Evolutionary conservation across 2,797 vertebrate genomes (phyloP).

Genomic region (Sardinella longiceps): DNA sequence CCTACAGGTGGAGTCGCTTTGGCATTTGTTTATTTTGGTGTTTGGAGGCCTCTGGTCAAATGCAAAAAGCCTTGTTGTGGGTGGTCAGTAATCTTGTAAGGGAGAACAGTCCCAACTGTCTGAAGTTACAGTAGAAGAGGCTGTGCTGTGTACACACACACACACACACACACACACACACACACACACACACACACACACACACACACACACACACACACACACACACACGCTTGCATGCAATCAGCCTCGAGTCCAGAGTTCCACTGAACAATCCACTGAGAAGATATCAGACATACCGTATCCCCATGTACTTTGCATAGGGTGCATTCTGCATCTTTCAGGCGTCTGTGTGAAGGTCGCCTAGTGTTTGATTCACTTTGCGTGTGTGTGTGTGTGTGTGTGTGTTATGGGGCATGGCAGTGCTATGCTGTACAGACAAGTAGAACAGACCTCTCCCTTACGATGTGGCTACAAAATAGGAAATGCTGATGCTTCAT

Average conservation of each 20-base stretch:
- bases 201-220: too few species aligned
- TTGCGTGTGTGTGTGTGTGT: neutral
- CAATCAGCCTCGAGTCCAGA: neutral
- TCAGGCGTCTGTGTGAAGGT: neutral
- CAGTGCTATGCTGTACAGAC: neutral
- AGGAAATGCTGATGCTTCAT: conserved; percentile 5
- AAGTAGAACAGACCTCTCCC: neutral
- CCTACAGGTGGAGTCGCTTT: neutral
- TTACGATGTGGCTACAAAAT: neutral
- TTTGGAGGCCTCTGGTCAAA: neutral
- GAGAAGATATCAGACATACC: neutral
- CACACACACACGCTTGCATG: too few species aligned
- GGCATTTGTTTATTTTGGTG: neutral
- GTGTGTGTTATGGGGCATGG: neutral
- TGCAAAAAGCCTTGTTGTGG: neutral
- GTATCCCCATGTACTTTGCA: neutral
- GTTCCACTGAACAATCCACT: neutral
- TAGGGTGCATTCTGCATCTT: neutral
- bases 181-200: too few species aligned
- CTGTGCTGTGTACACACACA: neutral
- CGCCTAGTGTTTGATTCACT: neutral
- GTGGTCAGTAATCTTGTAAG: neutral
- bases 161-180: too few species aligned
- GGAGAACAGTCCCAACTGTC: neutral
- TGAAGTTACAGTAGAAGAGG: neutral